phyloP scores from a whole-genome alignment of 1,140 invertebrate species.

The Drosophila lowei region DNA sequence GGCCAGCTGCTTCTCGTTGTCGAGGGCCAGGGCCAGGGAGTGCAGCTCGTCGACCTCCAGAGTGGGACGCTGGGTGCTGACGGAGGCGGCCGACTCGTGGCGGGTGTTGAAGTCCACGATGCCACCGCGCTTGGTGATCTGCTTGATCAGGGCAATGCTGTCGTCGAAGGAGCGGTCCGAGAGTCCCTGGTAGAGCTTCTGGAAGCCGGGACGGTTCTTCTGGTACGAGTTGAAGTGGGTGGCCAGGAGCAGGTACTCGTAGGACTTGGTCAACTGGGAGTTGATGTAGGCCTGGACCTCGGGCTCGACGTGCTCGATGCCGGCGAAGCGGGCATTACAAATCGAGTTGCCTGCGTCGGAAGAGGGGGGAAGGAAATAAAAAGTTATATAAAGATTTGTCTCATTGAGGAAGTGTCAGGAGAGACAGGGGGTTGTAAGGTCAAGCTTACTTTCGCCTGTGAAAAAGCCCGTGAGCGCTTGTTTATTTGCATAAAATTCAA shows the following conservation, averaged over 20 bases:
- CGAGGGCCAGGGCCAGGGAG: constrained; percentile 89
- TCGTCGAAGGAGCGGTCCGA: constrained; percentile 90
- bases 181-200: constrained; percentile 88
- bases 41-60: constrained; percentile 86
- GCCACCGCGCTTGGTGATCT: constrained; percentile 88
- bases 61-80: constrained; percentile 55
- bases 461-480: constrained; percentile 77
- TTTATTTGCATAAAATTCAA: constrained; percentile 66
- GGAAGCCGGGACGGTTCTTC: constrained; percentile 90
- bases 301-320: constrained; percentile 85
- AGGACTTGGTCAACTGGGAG: constrained; percentile 87
- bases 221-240: constrained; percentile 91
- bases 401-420: not conserved
- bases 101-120: constrained; percentile 62
- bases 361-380: not conserved
- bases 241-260: constrained; percentile 89
- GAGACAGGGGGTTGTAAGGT: constrained; percentile 2
- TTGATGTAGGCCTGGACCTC: constrained; percentile 85
- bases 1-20: constrained; percentile 89
- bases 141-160: constrained; percentile 89
- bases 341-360: constrained; percentile 34
- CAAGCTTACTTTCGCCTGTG: constrained; percentile 68
- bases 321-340: constrained; percentile 88
- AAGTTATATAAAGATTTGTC: constrained; percentile 19
- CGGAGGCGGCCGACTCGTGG: constrained; percentile 33